Conservation (phyloP, 2,888 invertebrate species). For the Caenorhabditis sp. region DNA sequence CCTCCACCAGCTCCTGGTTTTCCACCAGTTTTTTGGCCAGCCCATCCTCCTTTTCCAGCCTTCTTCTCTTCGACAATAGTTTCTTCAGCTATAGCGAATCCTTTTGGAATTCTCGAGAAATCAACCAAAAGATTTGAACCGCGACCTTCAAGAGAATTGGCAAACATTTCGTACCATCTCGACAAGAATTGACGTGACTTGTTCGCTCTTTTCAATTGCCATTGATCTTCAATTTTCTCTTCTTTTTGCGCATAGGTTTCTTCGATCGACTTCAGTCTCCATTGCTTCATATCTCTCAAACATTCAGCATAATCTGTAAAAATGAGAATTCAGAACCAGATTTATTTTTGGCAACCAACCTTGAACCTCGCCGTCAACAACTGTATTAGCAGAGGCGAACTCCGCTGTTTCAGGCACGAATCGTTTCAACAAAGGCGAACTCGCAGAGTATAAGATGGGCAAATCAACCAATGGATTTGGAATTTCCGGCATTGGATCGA, state of each 20-base stretch:
- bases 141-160: slow-evolving; percentile 68
- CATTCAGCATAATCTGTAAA: slow-evolving; percentile 49
- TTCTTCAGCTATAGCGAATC: slow-evolving; percentile 50
- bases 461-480: slow-evolving; percentile 42
- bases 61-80: slow-evolving; percentile 49
- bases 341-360: too few species aligned
- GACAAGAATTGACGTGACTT: slow-evolving; percentile 54
- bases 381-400: slow-evolving; percentile 36
- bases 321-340: not conserved
- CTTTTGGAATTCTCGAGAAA: slow-evolving; percentile 65
- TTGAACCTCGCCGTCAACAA: slow-evolving; percentile 42
- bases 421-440: slow-evolving; percentile 54
- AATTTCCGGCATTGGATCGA: slow-evolving; percentile 53
- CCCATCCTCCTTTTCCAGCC: slow-evolving; percentile 47
- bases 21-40: slow-evolving; percentile 47
- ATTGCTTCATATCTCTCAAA: slow-evolving; percentile 47
- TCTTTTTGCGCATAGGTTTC: slow-evolving; percentile 56
- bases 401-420: slow-evolving; percentile 56
- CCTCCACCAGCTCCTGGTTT: slow-evolving; percentile 48
- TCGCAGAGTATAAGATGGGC: slow-evolving; percentile 54
- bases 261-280: slow-evolving; percentile 62
- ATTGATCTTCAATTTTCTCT: slow-evolving; percentile 56
- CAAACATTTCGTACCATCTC: slow-evolving; percentile 68
- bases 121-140: slow-evolving; percentile 66
- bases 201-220: slow-evolving; percentile 55